Percentiles rank a stretch among this genome's conserved stretches.
These are phyloP conservation scores for Ormyrus thymus DNA, from an alignment of 2,888 invertebrate genomes.

Conservation along the genomic window DNA sequence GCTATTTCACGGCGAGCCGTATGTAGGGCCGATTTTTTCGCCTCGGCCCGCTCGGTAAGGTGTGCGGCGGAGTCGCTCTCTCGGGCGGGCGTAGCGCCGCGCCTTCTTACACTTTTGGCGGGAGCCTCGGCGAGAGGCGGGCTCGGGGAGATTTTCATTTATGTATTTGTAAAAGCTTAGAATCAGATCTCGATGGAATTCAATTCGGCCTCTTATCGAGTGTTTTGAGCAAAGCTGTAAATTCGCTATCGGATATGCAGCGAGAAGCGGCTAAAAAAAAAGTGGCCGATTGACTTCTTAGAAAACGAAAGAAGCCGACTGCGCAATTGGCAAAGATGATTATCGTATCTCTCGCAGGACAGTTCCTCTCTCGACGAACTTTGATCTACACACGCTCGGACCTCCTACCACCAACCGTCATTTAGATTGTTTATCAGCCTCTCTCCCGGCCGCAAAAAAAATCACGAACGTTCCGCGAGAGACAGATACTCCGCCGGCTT, in stretches of 20 bases:
- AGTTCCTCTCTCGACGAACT: not conserved
- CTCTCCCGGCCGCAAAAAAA: not conserved
- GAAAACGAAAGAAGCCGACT: no score
- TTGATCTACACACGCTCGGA: constrained; percentile 13
- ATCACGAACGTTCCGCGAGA: not conserved
- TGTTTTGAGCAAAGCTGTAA: no score
- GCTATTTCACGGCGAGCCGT: no score
- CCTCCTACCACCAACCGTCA: constrained; percentile 9
- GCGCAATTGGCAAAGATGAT: no score
- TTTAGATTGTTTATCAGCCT: not conserved
- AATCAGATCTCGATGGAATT: no score
- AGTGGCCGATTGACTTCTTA: no score
- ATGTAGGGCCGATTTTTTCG: not conserved
- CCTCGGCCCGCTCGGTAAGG: not conserved
- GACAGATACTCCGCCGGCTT: not conserved
- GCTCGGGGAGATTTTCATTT: no score
- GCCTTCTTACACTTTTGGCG: not conserved
- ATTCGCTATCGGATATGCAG: no score
- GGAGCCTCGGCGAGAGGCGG: not conserved
- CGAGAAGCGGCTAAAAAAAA: no score
- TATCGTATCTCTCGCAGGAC: no score
- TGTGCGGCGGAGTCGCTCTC: constrained; percentile 1
- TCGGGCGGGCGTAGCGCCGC: constrained; percentile 1
- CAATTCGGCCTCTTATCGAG: no score
- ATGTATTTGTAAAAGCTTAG: no score